phyloP scores from a whole-genome alignment of 64 coral and sea anemone genomes.

The Catalaphyllia jardinei region DNA sequence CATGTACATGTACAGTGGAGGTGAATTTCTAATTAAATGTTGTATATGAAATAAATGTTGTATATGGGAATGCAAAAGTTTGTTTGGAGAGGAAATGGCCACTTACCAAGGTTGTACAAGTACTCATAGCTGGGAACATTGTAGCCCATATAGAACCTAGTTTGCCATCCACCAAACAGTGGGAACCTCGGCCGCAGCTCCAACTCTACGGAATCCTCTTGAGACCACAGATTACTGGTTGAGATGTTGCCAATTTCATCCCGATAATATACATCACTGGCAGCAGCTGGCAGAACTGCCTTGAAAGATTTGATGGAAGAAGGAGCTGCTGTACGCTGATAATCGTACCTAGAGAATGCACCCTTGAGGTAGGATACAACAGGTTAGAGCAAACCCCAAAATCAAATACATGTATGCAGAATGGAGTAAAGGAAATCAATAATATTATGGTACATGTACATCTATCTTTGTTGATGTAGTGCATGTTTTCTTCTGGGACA shows the following conservation, averaged over 20 bases:
- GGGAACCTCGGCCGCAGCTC: conserved; percentile 95
- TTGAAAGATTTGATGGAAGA: conserved; percentile 99
- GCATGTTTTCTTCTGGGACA: not conserved
- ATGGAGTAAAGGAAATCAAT: not conserved
- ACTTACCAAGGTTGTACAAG: conserved; percentile 81
- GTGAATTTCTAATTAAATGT: too few relatives aligned
- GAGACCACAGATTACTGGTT: conserved; percentile 85
- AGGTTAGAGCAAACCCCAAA: not conserved
- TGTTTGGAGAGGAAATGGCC: too few relatives aligned
- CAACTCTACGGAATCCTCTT: conserved; percentile 93
- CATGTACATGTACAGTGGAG: too few relatives aligned
- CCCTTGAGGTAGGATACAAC: conserved; percentile 47
- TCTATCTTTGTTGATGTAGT: too few relatives aligned
- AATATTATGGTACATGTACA: too few relatives aligned
- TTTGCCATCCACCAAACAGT: conserved; percentile 99
- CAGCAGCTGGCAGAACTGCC: conserved; percentile 84
- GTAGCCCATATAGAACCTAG: conserved; percentile 93
- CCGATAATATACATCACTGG: conserved; percentile 94
- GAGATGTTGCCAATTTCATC: conserved; percentile 99
- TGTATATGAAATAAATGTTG: too few relatives aligned
- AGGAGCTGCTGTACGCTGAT: conserved; percentile 90
- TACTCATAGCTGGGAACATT: conserved; percentile 99
- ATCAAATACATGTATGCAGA: not conserved
- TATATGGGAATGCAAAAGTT: too few relatives aligned
- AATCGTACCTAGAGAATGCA: conserved; percentile 96